Base-by-base conservation (phyloP, 1,140 invertebrate species). In the Oscheius sp. region DNA sequence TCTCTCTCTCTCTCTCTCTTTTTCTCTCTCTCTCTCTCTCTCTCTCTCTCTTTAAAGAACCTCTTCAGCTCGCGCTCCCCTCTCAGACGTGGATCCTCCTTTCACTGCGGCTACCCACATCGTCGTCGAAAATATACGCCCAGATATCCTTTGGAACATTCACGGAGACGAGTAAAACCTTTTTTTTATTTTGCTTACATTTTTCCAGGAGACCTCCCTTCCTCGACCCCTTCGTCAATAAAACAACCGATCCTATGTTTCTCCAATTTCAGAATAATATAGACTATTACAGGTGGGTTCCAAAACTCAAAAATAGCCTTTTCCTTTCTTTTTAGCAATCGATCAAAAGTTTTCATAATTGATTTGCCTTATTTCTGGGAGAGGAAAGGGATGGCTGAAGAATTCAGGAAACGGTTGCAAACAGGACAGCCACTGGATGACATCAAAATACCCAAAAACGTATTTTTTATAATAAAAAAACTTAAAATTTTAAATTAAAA, bases 141-240 rank as follows among this genome's bases (percentile, higher is more conserved):
- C 49, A 4, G 49, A 55, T 26, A 55, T 55, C 23, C 15, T 55
- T 55, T 55, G 49, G 49, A 55, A 55, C 23, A 55, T 55, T 55
- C 49, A 55, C 49, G 49, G 7, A 20, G 7, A 55, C 23, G 28
- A 42, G 38, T 42, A n/a, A 42, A n/a, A 10, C n/a, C 10, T 10
- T 10, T 10, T n/a, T n/a, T 10, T 42, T 42, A 10, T 42, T 42
- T 42, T n/a, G 10, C 38, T 42, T 42, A 10, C 38, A 42, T 10
- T 42, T 42, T 10, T n/a, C 38, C n/a, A 42, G n/a, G n/a, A 42
- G 10, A 10, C 10, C 10, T 10, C 38, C n/a, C n/a, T 42, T 42
- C n/a, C 10, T 10, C 38, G 38, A 10, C n/a, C 38, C n/a, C n/a
- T 10, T n/a, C 38, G n/a, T 42, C 38, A 10, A 42, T 10, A 42